Base-by-base conservation (phyloP, 2,888 invertebrate genomes). In the Campoplex nolae region DNA sequence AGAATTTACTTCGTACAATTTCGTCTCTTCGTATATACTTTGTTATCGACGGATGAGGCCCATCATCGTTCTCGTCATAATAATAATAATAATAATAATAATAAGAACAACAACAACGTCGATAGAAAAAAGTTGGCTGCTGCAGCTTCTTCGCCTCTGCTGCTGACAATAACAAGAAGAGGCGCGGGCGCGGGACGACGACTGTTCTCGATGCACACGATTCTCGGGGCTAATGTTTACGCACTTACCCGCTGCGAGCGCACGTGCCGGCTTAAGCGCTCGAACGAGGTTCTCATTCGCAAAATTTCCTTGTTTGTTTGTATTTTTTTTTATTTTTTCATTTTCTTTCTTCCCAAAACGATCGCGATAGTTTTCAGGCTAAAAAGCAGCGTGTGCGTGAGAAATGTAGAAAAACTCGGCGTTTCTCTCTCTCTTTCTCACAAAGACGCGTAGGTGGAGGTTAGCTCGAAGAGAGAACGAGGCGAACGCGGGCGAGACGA, bases 401-500 rank as follows among this genome's bases (percentile, higher is more conserved):
- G 76, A 77, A 77, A 48, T 11, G n/a, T 48, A 62, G 58, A 75
- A 75, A 75, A 75, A 42, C 62, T 58, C 45, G 62, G 62, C 28
- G 58, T 48, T 48, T 48, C 71, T 48, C 75, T 23, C 23, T 23
- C 23, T 0, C 23, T 23, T 0, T 0, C 23, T 23, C 23, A 23
- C 23, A 23, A 23, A 42, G 42, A 56, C 13, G 71, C 38, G 23
- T 62, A 62, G 62, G 62, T 62, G 65, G 51, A 68, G n/a, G 54
- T 70, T 42, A n/a, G 51, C 13, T 62, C 13, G 56, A 1, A 7
- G 74, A 67, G 67, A 67, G 23, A 13, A 38, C 38, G 73, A 65
- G 35, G 32, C 35, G 7, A 42, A 42, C 2, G 9, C n/a, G 23
- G 74, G 56, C 89, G 89, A 23, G 23, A 90, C 89, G 90, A 90